These are phyloP conservation scores for Caenorhabditis remanei DNA, from an alignment of 1,140 invertebrate genomes.

Conservation along the genomic window DNA sequence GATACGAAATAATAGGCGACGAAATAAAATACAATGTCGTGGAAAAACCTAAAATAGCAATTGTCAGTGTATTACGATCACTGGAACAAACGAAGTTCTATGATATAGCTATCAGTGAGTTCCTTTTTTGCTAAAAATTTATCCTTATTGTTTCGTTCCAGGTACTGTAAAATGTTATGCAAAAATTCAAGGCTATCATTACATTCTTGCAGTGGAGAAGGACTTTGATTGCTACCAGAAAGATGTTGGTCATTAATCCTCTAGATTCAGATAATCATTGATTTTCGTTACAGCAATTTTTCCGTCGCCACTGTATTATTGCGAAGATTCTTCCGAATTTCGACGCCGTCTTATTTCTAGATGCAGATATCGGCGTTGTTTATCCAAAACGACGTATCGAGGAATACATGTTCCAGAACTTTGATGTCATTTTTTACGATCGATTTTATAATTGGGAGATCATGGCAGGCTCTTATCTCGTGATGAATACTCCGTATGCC, in stretches of 20 bases:
- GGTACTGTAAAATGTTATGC: constrained; percentile 60
- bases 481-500: constrained; percentile 70
- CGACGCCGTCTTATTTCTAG: constrained; percentile 73
- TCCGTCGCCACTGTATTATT: constrained; percentile 58
- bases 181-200: constrained; percentile 57
- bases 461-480: constrained; percentile 72
- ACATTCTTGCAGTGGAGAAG: constrained; percentile 48
- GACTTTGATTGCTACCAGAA: constrained; percentile 49
- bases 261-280: background rate
- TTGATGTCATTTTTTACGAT: constrained; percentile 74
- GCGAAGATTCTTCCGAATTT: constrained; percentile 18
- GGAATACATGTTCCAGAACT: constrained; percentile 73
- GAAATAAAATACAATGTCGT: constrained; percentile 23
- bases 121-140: too few species aligned
- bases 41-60: constrained; percentile 32
- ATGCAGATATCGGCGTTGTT: constrained; percentile 74
- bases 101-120: constrained; percentile 30
- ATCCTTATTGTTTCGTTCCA: background rate
- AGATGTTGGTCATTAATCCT: constrained; percentile 36
- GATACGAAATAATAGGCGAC: constrained; percentile 40
- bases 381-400: constrained; percentile 75
- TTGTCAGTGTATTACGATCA: background rate
- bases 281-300: constrained; percentile 37
- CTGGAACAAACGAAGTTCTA: constrained; percentile 13
- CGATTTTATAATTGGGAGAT: constrained; percentile 77